A percentile compares a stretch with the other conserved stretches of the same genome.
Evolutionary conservation across 2,888 invertebrate genomes (phyloP).

Genomic region (Poecilobothrus nobilitatus): DNA sequence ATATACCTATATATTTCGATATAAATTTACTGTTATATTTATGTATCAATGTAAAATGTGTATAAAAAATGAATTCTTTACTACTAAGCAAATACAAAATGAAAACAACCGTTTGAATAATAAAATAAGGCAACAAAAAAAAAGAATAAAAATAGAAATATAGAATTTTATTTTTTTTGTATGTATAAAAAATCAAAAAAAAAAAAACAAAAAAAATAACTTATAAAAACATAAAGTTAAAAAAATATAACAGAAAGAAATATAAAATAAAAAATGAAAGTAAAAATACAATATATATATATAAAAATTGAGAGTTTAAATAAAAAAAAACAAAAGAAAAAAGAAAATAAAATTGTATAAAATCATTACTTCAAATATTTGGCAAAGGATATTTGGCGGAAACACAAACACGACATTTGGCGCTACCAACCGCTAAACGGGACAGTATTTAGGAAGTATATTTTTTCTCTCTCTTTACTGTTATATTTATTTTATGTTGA

Average conservation of each 20-base stretch:
- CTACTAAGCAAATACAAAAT: not conserved
- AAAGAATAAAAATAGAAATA: not conserved
- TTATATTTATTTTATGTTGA: slow-evolving; percentile 6
- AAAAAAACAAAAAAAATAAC: not conserved
- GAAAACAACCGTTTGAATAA: not conserved
- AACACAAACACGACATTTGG: slow-evolving; percentile 27
- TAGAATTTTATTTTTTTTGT: not conserved
- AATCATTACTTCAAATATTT: slow-evolving; percentile 31
- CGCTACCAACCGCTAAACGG: slow-evolving; percentile 10
- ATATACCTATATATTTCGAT: too few relatives aligned
- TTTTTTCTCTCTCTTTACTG: not conserved
- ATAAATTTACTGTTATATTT: too few relatives aligned
- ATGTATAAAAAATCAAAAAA: not conserved
- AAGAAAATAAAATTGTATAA: slow-evolving; percentile 24
- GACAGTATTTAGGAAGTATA: slow-evolving; percentile 11
- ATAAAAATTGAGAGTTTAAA: slow-evolving; percentile 11
- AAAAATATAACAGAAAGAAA: not conserved
- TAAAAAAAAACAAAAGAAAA: slow-evolving; percentile 23
- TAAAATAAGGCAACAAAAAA: not conserved
- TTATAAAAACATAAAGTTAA: not conserved
- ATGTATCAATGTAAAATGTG: too few relatives aligned
- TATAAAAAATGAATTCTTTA: not conserved
- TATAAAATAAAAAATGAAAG: slow-evolving; percentile 21
- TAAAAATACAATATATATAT: slow-evolving; percentile 14
- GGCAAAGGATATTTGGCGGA: slow-evolving; percentile 30